Conservation (phyloP, 2,113 vertebrate genomes). For the Alouatta palliata region DNA sequence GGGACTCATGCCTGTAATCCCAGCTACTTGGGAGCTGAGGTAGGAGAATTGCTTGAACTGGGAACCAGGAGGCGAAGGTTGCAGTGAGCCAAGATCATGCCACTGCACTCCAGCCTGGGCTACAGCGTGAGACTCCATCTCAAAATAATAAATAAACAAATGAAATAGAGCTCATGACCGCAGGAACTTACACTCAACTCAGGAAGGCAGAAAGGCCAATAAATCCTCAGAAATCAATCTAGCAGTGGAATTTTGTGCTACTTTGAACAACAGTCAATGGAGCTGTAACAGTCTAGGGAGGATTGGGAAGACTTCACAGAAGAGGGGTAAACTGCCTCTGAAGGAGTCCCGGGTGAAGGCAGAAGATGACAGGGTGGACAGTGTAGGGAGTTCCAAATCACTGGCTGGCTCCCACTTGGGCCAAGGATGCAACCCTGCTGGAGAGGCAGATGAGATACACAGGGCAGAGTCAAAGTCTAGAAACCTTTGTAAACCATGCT, state of each 20-base stretch:
- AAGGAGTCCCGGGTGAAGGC: not conserved
- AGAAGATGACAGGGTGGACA: not conserved
- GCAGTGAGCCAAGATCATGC: too few relatives aligned
- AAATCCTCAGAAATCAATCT: too few relatives aligned
- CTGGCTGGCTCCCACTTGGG: too few relatives aligned
- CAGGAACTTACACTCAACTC: not conserved
- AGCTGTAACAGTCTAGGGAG: not conserved
- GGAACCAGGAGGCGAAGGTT: too few relatives aligned
- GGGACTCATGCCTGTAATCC: too few relatives aligned
- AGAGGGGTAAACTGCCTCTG: fast-evolving
- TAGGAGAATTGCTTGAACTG: too few relatives aligned
- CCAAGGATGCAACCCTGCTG: not conserved
- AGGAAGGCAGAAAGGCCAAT: not conserved
- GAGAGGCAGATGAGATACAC: fast-evolving
- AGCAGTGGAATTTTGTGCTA: not conserved
- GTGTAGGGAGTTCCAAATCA: not conserved
- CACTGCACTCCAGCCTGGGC: too few relatives aligned
- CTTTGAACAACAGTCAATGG: not conserved
- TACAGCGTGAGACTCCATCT: too few relatives aligned
- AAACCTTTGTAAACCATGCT: not conserved
- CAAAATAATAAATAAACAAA: not conserved
- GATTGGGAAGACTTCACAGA: not conserved
- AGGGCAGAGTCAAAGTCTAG: not conserved
- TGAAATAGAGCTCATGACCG: too few relatives aligned
- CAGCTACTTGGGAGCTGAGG: too few relatives aligned